Conservation (phyloP, 2,888 invertebrate genomes). For the Dicycla oo region DNA sequence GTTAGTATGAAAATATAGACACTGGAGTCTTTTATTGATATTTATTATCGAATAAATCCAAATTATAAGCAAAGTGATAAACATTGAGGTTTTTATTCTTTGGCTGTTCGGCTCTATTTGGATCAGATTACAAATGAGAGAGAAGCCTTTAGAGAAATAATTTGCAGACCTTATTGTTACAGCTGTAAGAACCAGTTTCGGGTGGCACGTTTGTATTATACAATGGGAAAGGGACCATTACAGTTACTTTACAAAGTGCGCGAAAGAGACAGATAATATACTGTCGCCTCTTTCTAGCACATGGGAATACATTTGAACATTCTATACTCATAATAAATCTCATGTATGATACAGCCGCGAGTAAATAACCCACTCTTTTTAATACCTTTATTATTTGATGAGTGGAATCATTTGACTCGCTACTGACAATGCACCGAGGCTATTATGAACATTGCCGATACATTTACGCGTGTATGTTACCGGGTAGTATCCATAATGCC, state of each 20-base stretch:
- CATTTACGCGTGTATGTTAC: neutral
- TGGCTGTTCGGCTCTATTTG: slow-evolving; percentile 38
- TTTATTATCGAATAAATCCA: neutral
- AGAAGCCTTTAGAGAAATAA: slow-evolving; percentile 36
- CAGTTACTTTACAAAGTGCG: slow-evolving; percentile 37
- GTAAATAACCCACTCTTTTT: slow-evolving; percentile 25
- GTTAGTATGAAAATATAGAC: neutral
- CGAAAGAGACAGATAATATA: slow-evolving; percentile 44
- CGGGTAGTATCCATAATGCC: slow-evolving; percentile 28
- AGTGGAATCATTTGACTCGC: slow-evolving; percentile 30
- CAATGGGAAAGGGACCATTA: slow-evolving; percentile 40
- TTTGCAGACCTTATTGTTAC: slow-evolving; percentile 32
- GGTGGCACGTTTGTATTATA: slow-evolving; percentile 47
- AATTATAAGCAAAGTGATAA: slow-evolving; percentile 5
- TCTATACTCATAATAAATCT: slow-evolving; percentile 49
- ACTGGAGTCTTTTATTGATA: slow-evolving; percentile 11
- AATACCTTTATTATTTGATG: slow-evolving; percentile 29
- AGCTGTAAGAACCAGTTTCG: slow-evolving; percentile 38
- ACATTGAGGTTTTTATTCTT: slow-evolving; percentile 29
- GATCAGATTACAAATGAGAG: slow-evolving; percentile 27
- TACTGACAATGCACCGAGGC: slow-evolving; percentile 1
- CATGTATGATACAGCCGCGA: slow-evolving; percentile 40
- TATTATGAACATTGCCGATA: slow-evolving; percentile 20
- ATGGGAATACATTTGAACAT: slow-evolving; percentile 48
- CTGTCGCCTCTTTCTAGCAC: slow-evolving; percentile 36